These are phyloP conservation scores for Morphnarchus princeps DNA, from an alignment of 2,113 vertebrate genomes.

Conservation along the genomic window DNA sequence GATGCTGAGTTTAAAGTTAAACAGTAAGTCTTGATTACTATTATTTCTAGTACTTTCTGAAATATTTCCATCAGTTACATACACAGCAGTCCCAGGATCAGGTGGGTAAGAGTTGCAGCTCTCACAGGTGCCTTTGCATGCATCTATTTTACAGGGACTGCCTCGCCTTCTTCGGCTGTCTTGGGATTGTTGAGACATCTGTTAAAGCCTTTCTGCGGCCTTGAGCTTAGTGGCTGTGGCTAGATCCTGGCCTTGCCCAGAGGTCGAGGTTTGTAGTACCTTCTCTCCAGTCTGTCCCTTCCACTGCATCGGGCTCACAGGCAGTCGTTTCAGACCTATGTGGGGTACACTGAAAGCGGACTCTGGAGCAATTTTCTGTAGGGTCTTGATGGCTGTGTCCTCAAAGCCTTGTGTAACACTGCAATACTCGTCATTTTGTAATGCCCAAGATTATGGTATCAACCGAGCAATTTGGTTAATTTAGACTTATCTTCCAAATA, in stretches of 20 bases:
- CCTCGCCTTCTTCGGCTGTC: not conserved
- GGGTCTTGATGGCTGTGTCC: not conserved
- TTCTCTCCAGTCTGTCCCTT: not conserved
- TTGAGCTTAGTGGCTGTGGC: not conserved
- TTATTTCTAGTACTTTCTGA: not conserved
- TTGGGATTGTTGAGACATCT: not conserved
- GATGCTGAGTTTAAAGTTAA: not conserved
- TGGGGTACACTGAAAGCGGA: not conserved
- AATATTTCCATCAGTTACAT: not conserved
- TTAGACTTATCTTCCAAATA: not conserved
- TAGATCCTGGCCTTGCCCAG: not conserved
- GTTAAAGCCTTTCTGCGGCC: not conserved
- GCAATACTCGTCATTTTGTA: not conserved
- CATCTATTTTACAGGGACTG: not conserved
- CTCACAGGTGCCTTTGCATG: not conserved
- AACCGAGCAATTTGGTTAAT: rapidly evolving
- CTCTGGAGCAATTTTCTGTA: not conserved
- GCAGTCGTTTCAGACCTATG: not conserved
- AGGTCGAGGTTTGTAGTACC: rapidly evolving
- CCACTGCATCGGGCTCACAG: not conserved
- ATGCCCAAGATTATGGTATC: not conserved
- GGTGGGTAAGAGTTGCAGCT: not conserved
- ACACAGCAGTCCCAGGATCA: not conserved
- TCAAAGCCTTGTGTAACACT: not conserved
- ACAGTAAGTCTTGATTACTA: not conserved